Evolutionary conservation across 2,113 vertebrate genomes (phyloP), one percentile per base, ranked within the genome.

Genomic region (Myodes glareolus): DNA sequence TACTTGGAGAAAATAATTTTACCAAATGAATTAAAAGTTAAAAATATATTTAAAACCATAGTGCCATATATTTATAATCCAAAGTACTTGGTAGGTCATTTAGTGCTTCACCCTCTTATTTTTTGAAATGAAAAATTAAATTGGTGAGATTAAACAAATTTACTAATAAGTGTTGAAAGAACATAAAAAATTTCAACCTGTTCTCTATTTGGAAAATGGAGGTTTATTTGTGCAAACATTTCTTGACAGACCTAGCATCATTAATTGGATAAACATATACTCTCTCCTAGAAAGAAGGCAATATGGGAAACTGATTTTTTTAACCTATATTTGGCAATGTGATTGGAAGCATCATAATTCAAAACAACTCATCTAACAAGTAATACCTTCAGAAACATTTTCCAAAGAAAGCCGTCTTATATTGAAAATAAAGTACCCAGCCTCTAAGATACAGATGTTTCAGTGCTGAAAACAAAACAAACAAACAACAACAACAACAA

Each of bases 311-410:
- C 9, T 65, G 39, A 39, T 65, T 47, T 93, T 52, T 91, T 82
- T 61, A 91, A 81, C 17, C 11, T 85, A 2, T n/a, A n/a, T 94
- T 97, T 82, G 50, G 55, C 42, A 95, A n/a, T 58, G 61, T 67
- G 12, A 27, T 72, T 68, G 88, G 81, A 97, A 81, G 4, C 27
- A 21, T 77, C 23, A 21, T 58, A 96, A 85, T 73, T 72, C 19
- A 4, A 96, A 58, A 76, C 31, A 88, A 81, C 10, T 87, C 7
- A 52, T 14, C 45, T 77, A 17, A 90, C 45, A 86, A 61, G 13
- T 47, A 72, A 84, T 87, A 91, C 52, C n/a, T 75, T 87, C 23
- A 55, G 88, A 70, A 58, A 68, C 45, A 61, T 84, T 63, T 50
- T 11, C 84, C 45, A 86, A 45, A 80, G 75, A 87, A 95, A 88